Evolutionary conservation across 2,888 invertebrate species (phyloP), one percentile per base, ranked within the genome.

Genomic region (Chaetogeoica ovagalla): DNA sequence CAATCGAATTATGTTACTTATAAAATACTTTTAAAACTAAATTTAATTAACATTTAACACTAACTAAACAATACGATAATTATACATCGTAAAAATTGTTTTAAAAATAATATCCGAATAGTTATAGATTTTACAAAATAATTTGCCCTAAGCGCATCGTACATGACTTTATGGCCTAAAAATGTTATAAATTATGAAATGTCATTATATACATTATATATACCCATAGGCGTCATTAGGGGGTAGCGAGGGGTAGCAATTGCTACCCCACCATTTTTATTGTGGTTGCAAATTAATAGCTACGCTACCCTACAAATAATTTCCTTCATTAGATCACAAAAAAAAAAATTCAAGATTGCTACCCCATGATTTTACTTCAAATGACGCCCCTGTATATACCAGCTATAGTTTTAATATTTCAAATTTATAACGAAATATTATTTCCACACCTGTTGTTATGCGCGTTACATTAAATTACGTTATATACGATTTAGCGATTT

Each of bases 11-110:
- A 65, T 74, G 2, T 23, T 39, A 39, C 21, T 65, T 65, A n/a
- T n/a, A 65, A 63, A 39, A 55, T 65, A 74, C n/a, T 63, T 37
- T 30, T 19, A 65, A 3, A 52, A 55, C 23, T 73, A 73, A 73
- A 30, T 30, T 30, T 62, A 37, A 52, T 55, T 21, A 39, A 39
- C 55, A 65, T 21, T 73, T 13, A 9, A 9, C 13, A 63, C 30
- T 65, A 65, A 55, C n/a, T n/a, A n/a, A n/a, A n/a, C 15, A 37
- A 74, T 55, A 63, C 55, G 52, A 52, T 52, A 19, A 19, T 7
- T 55, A 0, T 52, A 19, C 19, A 55, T 39, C 13, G 43, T 39
- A 48, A 3, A 48, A 7, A 30, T 30, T 30, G 1, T 48, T n/a
- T 48, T 9, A 48, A 48, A 48, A 48, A 48, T 48, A 48, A 48